Base-by-base conservation (phyloP, 92 coral and sea anemone genomes). In the Palythoa heliodiscus region DNA sequence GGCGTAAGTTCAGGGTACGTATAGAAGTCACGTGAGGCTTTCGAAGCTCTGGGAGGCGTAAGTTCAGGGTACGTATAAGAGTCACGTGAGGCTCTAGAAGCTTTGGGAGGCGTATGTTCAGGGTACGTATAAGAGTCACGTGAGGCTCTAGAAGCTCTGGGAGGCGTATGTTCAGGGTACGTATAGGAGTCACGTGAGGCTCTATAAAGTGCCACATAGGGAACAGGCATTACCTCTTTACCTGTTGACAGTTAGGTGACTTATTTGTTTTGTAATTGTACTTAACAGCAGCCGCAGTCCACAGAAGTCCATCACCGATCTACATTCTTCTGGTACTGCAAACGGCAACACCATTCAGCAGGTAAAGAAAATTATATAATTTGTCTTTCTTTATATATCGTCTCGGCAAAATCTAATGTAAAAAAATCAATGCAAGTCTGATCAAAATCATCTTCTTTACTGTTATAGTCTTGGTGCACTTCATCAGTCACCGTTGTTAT, bases 291-390 rank as follows among this genome's bases (percentile, higher is more conserved):
- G 69, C 7, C 82, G 67, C 29, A 76, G 82, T 76, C 82, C 69
- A 16, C 82, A 55, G 69, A 93, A 87, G 71, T 69, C 94, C 15
- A 85, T 88, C 14, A 94, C 92, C 66, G 97, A 93, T 76, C 90
- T 91, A 2, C 97, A 91, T 83, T 87, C 95, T 7, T 64, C 84
- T 8, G 87, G 92, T 23, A 89, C 89, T 66, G 78, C 87, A 10
- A 93, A 93, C 55, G 97, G 97, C 25, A 93, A 89, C 70, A 90
- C 93, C 24, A 85, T 93, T 82, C 88, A 92, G 17, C 83, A 87
- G 89, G 97, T 93, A 58, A 15, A 72, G 37, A 92, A 83, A 0
- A 11, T 52, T 15, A 23, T n/a, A 8, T 5, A 15, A 4, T 58
- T 58, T 58, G 10, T 14, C 2, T 14, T 15, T 58, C 64, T 14